phyloP scores from a whole-genome alignment of 2,797 vertebrate species.

The Neosilurus mollespiculum region DNA sequence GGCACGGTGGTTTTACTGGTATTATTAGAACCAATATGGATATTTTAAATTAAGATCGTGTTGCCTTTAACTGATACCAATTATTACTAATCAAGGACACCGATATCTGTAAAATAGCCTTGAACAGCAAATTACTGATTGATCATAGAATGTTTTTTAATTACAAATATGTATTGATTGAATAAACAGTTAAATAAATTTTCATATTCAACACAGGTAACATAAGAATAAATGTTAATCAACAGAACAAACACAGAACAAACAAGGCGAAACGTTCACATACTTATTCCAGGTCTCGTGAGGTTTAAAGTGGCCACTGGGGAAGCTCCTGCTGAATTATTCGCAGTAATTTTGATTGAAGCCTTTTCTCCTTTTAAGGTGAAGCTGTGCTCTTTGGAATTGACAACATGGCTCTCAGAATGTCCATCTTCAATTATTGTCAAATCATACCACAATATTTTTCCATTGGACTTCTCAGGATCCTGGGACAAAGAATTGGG shows the following conservation, averaged over 20 bases:
- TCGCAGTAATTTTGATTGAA: slow-evolving; percentile 66
- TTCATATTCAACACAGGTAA: not conserved
- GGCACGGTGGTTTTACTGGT: too few relatives aligned
- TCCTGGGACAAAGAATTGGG: slow-evolving; percentile 66
- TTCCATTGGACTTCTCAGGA: slow-evolving; percentile 77
- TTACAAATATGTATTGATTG: not conserved
- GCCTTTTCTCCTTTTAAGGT: not conserved
- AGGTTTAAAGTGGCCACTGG: slow-evolving; percentile 69
- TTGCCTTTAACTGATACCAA: too few relatives aligned
- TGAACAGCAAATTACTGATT: too few relatives aligned
- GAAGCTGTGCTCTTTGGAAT: not conserved
- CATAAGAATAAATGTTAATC: not conserved
- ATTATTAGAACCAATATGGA: too few relatives aligned
- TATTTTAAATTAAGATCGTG: too few relatives aligned
- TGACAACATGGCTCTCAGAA: not conserved
- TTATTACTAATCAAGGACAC: too few relatives aligned
- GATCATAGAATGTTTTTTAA: not conserved
- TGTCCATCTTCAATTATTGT: slow-evolving; percentile 53
- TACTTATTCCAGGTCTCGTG: slow-evolving; percentile 59
- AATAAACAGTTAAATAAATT: not conserved
- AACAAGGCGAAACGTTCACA: not conserved
- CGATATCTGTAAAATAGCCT: too few relatives aligned
- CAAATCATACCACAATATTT: slow-evolving; percentile 76
- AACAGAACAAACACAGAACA: not conserved
- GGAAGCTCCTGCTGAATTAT: slow-evolving; percentile 78